A percentile compares a stretch with the other conserved stretches of the same genome.
phyloP scores from a whole-genome alignment of 2,888 invertebrate genomes.

The Eucera pruinosa region DNA sequence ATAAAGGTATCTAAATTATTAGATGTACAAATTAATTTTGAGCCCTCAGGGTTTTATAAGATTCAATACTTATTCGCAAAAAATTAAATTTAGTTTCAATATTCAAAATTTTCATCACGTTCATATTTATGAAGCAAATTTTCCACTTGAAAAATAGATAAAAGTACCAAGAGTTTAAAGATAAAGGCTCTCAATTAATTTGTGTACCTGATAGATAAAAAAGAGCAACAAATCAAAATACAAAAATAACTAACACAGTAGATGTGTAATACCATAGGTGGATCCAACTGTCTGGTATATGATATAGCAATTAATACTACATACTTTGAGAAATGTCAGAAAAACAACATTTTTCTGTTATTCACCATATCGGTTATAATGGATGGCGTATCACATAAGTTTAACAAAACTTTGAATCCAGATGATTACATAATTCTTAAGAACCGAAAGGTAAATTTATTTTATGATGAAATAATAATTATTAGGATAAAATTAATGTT shows the following conservation, averaged over 20 bases:
- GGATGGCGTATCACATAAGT: slow-evolving; percentile 92
- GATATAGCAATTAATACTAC: slow-evolving; percentile 93
- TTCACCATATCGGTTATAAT: slow-evolving; percentile 93
- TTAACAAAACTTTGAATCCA: slow-evolving; percentile 88
- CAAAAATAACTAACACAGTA: neutral
- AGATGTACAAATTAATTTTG: too few species aligned
- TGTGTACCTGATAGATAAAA: too few species aligned
- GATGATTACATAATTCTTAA: slow-evolving; percentile 89
- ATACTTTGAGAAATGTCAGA: slow-evolving; percentile 91
- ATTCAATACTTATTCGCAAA: too few species aligned
- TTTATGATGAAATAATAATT: neutral
- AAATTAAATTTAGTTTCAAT: too few species aligned
- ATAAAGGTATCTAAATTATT: slow-evolving; percentile 86
- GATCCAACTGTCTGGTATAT: slow-evolving; percentile 89
- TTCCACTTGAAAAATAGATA: too few species aligned
- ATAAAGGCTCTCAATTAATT: too few species aligned
- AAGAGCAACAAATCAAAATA: neutral
- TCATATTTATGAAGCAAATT: too few species aligned
- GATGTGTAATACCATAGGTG: slow-evolving; percentile 40
- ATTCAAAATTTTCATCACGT: too few species aligned
- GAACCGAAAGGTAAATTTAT: slow-evolving; percentile 86
- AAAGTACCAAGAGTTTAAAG: too few species aligned
- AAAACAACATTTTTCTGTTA: slow-evolving; percentile 89
- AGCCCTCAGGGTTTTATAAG: too few species aligned
- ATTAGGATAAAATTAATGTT: slow-evolving; percentile 1